Conservation (phyloP, 2,888 invertebrate species). For the Plebejus anna region DNA sequence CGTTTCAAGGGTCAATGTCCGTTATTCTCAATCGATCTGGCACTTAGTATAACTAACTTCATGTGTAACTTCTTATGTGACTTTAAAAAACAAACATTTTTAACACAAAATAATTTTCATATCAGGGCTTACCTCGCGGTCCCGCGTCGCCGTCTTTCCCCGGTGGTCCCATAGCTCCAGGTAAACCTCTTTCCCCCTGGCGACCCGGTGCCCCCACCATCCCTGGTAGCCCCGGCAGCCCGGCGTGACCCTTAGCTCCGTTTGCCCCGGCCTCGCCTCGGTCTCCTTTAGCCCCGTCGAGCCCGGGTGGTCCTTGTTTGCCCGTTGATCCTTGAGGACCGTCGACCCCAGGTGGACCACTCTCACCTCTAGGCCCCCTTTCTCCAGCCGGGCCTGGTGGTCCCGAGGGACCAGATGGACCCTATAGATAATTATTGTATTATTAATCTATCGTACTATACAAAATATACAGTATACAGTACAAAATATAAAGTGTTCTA, state of each 20-base stretch:
- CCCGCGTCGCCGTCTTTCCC: conserved; percentile 90
- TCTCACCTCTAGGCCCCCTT: conserved; percentile 85
- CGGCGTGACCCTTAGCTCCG: conserved; percentile 90
- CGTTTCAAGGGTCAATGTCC: too few species aligned
- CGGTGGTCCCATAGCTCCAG: conserved; percentile 82
- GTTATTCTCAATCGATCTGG: too few species aligned
- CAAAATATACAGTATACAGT: neutral
- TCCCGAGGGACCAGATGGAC: conserved; percentile 83
- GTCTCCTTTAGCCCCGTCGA: conserved; percentile 85
- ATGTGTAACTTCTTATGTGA: neutral
- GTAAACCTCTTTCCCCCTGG: conserved; percentile 84
- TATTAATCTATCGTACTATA: conserved; percentile 1
- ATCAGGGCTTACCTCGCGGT: conserved; percentile 77
- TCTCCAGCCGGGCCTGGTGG: conserved; percentile 85
- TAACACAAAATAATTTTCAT: neutral
- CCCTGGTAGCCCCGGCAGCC: conserved; percentile 91
- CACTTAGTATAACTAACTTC: neutral
- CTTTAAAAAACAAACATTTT: neutral
- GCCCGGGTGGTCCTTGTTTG: conserved; percentile 86
- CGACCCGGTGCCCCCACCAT: conserved; percentile 84
- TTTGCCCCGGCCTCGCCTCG: conserved; percentile 82
- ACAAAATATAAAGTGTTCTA: neutral
- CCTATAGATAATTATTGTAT: conserved; percentile 62
- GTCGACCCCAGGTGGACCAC: conserved; percentile 86
- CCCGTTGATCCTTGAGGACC: conserved; percentile 89